phyloP scores from a whole-genome alignment of 2,797 vertebrate species.

The Amphiprion clarkii region DNA sequence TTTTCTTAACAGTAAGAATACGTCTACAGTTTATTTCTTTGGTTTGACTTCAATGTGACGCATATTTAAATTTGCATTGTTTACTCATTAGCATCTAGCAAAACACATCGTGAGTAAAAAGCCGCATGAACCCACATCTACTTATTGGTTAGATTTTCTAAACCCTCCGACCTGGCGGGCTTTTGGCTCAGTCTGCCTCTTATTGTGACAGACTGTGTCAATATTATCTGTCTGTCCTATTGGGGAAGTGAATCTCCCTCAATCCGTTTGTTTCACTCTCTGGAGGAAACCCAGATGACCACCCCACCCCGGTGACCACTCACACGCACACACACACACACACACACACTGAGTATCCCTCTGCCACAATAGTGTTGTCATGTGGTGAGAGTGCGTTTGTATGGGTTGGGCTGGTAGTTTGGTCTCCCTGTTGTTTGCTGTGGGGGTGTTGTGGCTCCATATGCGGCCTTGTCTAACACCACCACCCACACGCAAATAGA shows the following conservation, averaged over 20 bases:
- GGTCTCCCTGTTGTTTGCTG: conserved; percentile 66
- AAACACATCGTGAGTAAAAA: not conserved
- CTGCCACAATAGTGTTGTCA: conserved; percentile 71
- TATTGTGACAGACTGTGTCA: conserved; percentile 71
- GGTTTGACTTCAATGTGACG: not conserved
- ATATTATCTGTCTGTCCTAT: conserved; percentile 76
- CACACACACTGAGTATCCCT: conserved; percentile 31
- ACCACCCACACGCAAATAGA: conserved; percentile 14
- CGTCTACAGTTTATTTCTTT: not conserved
- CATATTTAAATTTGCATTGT: not conserved
- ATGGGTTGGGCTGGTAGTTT: conserved; percentile 55
- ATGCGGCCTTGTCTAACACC: conserved; percentile 45
- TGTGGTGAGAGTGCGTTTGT: conserved; percentile 63
- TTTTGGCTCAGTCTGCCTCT: conserved; percentile 42
- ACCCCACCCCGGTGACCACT: conserved; percentile 43
- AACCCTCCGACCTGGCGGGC: not conserved
- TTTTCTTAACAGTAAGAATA: not conserved
- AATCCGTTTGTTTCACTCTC: conserved; percentile 69
- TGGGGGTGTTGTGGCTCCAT: conserved; percentile 75
- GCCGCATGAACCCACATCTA: conserved; percentile 1
- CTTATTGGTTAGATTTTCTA: not conserved
- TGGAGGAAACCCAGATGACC: conserved; percentile 71
- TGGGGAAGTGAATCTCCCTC: conserved; percentile 75
- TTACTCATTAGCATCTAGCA: not conserved
- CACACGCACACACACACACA: conserved; percentile 28